Conservation (phyloP, 2,888 invertebrate species). For the Apodemia mormo region DNA sequence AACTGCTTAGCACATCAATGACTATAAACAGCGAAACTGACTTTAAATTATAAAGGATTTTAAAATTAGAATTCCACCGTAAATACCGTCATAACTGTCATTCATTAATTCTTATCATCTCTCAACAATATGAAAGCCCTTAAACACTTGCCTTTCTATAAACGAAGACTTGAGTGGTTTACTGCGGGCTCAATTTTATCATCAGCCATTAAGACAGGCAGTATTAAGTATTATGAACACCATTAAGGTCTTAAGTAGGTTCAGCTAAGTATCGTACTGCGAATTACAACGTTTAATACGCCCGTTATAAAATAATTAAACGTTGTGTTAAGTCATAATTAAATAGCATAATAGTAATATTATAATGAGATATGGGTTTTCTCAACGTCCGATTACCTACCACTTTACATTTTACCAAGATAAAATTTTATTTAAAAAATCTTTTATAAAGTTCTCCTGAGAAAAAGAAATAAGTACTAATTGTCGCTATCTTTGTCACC, state of each 20-base stretch:
- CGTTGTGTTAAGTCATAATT: slow-evolving; percentile 2
- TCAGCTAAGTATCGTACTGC: neutral
- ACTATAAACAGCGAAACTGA: too few relatives aligned
- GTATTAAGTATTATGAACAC: slow-evolving; percentile 9
- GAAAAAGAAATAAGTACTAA: too few relatives aligned
- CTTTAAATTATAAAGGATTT: too few relatives aligned
- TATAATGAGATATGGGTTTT: too few relatives aligned
- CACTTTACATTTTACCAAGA: too few relatives aligned
- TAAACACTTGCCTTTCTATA: neutral
- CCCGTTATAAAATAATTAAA: slow-evolving; percentile 15
- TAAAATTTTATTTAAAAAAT: too few relatives aligned
- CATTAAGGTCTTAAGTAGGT: slow-evolving; percentile 2
- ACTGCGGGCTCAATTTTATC: slow-evolving; percentile 2
- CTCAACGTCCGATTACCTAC: too few relatives aligned
- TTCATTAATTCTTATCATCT: slow-evolving; percentile 1
- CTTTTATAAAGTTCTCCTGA: too few relatives aligned
- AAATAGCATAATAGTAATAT: neutral
- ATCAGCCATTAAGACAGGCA: slow-evolving; percentile 3
- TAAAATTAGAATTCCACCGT: too few relatives aligned
- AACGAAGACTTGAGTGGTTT: neutral
- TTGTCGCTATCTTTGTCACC: too few relatives aligned
- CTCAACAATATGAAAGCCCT: neutral
- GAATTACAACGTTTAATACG: slow-evolving; percentile 8
- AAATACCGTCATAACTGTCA: neutral
- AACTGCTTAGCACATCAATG: too few relatives aligned